Evolutionary conservation across 2,113 vertebrate species (phyloP).

Genomic region (Neoarius graeffei): DNA sequence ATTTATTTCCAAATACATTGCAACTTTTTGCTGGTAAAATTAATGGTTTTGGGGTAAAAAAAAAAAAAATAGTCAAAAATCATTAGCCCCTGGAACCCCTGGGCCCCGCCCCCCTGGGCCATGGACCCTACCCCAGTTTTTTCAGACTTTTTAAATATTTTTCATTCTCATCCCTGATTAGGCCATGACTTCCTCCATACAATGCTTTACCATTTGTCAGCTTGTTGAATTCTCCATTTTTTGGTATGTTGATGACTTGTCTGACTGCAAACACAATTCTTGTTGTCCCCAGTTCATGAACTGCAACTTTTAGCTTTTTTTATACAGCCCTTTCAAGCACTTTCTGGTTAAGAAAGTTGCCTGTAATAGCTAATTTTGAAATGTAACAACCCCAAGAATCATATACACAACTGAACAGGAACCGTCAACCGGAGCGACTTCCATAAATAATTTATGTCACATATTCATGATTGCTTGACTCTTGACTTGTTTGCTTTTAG

Average conservation of each 20-base stretch:
- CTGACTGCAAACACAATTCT: background rate
- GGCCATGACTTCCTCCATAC: too few species aligned
- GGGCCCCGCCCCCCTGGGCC: too few species aligned
- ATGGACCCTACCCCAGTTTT: too few species aligned
- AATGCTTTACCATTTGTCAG: background rate
- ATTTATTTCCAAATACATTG: too few species aligned
- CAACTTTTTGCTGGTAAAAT: too few species aligned
- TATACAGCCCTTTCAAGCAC: background rate
- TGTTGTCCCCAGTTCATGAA: background rate
- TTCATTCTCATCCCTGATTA: too few species aligned
- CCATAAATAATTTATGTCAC: background rate
- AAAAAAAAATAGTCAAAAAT: too few species aligned
- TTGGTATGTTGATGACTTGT: background rate
- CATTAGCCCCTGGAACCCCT: too few species aligned
- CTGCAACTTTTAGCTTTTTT: background rate
- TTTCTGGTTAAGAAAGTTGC: background rate
- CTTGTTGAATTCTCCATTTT: background rate
- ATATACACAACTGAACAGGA: background rate
- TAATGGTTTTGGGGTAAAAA: too few species aligned
- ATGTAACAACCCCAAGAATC: background rate
- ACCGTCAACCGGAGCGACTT: background rate
- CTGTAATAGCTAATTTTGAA: background rate
- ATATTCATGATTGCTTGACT: background rate
- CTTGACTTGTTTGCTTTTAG: background rate
- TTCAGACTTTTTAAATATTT: too few species aligned